Base-by-base conservation (phyloP, 1,140 invertebrate species). In the Dreissena polymorpha region DNA sequence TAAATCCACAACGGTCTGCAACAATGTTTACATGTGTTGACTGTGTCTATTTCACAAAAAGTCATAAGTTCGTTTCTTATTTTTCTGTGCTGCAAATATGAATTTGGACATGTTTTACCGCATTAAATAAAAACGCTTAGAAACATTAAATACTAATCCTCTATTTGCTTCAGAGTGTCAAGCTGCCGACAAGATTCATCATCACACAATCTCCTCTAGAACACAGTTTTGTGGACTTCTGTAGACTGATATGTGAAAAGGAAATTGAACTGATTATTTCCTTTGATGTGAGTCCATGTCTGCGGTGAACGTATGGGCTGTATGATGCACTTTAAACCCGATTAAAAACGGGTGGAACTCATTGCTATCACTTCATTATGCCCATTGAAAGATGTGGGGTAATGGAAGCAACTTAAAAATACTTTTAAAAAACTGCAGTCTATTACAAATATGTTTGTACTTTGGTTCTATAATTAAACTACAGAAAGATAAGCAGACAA, bases 131-230 rank as follows among this genome's bases (percentile, higher is more conserved):
- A 39, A 39, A 39, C 39, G 39, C 39, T 39, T 2, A 39, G 39
- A 39, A 5, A 39, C 39, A 39, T 39, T 39, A 8, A 39, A 39
- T 39, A 39, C 39, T 39, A 5, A 39, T 39, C 2, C 8, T 39
- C 8, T 39, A 8, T 39, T 39, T 39, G 39, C 39, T 8, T 39
- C 2, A 39, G 39, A 39, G 39, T 39, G 3, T 39, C 39, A 39
- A 39, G 39, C 39, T 39, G 39, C 39, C 39, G 8, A 39, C 39
- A 8, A 39, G 50, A 27, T 73, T 51, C 29, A 73, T 73, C 29
- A 13, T 73, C 39, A 57, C 71, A 27, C 71, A 73, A 14, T 29
- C 71, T 57, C 71, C 71, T 21, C 39, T 73, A 57, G 10, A 6
- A 25, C 14, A 55, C 21, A 73, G 49, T 0, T 51, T 57, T 13